A percentile compares a stretch with the other conserved stretches of the same genome.
Evolutionary conservation across 1,140 invertebrate genomes (phyloP).

Genomic region (Drosophila sechellia): DNA sequence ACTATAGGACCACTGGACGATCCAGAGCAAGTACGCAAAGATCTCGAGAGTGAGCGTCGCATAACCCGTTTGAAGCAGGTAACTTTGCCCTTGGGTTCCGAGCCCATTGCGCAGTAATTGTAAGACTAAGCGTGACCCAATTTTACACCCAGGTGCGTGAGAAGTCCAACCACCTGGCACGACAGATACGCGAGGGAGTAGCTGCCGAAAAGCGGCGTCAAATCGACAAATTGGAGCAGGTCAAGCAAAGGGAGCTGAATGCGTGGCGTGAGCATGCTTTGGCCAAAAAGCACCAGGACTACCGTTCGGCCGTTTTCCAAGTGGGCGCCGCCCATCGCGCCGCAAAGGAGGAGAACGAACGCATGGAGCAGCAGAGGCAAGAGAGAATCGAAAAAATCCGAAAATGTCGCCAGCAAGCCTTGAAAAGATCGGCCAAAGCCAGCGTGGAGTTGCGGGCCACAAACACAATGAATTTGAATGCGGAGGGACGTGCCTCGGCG

Average conservation of each 20-base stretch:
- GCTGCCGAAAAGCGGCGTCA: conserved; percentile 63
- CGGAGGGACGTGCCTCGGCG: conserved; percentile 49
- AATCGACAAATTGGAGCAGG: conserved; percentile 53
- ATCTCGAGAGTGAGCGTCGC: conserved; percentile 71
- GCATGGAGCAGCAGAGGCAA: conserved; percentile 25
- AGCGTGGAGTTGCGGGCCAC: conserved; percentile 22
- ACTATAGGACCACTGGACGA: conserved; percentile 48
- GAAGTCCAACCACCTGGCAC: conserved; percentile 67
- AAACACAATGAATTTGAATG: conserved; percentile 35
- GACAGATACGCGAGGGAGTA: conserved; percentile 68
- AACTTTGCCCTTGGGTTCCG: conserved; percentile 13
- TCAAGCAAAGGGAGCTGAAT: conserved; percentile 63
- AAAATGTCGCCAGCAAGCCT: conserved; percentile 34
- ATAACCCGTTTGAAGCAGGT: conserved; percentile 79
- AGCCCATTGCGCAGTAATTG: conserved; percentile 19
- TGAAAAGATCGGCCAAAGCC: conserved; percentile 19
- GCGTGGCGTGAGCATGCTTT: conserved; percentile 76
- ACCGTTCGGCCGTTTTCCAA: conserved; percentile 65
- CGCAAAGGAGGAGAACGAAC: conserved; percentile 64
- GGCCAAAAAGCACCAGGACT: conserved; percentile 69
- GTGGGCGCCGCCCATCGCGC: conserved; percentile 77
- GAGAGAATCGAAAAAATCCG: conserved; percentile 59
- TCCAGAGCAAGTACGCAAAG: conserved; percentile 63
- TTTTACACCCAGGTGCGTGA: conserved; percentile 65
- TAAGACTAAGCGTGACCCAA: conserved; percentile 1